Conservation (phyloP, 1,140 invertebrate species). For the Popillia japonica region DNA sequence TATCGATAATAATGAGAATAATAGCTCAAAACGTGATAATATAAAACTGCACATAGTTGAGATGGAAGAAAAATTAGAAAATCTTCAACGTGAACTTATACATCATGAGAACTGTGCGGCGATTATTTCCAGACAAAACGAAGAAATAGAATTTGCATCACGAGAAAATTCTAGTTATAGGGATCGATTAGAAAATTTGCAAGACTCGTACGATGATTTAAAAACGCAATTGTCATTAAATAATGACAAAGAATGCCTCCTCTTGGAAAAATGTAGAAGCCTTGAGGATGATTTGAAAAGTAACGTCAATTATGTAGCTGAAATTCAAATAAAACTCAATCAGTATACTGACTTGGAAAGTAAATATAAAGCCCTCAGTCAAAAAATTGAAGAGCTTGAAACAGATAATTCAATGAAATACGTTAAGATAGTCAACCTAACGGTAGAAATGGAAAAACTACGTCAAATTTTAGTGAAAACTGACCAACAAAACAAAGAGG, state of each 20-base stretch:
- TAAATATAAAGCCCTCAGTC: not conserved
- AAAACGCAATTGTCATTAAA: not conserved
- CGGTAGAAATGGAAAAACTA: not conserved
- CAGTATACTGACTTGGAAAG: slow-evolving; percentile 13
- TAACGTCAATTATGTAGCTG: not conserved
- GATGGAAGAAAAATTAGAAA: not conserved
- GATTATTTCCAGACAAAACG: not conserved
- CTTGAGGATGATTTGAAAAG: not conserved
- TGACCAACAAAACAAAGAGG: not conserved
- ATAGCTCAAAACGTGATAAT: not conserved
- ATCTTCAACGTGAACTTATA: not conserved
- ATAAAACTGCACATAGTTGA: not conserved
- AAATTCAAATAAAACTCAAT: not conserved
- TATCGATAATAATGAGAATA: not conserved
- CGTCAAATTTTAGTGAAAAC: not conserved
- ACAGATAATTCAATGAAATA: slow-evolving; percentile 15
- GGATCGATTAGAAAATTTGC: not conserved
- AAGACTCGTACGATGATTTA: not conserved
- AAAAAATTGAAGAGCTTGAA: slow-evolving; percentile 6
- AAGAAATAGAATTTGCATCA: not conserved
- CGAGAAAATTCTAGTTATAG: not conserved
- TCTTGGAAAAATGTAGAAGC: not conserved
- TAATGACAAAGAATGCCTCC: not conserved
- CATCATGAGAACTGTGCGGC: not conserved
- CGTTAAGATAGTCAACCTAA: slow-evolving; percentile 1